A percentile compares a stretch with the other conserved stretches of the same genome.
Evolutionary conservation across 2,113 vertebrate genomes (phyloP).

Genomic region (Solea solea): DNA sequence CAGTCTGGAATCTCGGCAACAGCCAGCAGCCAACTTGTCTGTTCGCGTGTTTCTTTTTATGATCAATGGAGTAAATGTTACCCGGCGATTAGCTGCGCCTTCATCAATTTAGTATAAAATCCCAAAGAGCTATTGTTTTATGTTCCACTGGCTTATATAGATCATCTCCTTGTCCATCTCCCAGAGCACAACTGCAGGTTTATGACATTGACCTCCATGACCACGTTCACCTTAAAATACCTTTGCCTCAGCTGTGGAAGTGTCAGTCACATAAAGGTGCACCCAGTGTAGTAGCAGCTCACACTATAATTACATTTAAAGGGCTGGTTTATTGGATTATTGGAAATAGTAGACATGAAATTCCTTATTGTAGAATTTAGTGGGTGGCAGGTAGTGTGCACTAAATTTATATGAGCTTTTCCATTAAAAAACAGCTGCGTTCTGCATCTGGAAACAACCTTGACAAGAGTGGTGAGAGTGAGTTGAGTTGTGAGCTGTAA

Average conservation of each 20-base stretch:
- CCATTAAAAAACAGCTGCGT: slow-evolving; percentile 8
- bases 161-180: slow-evolving; percentile 59
- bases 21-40: slow-evolving; percentile 52
- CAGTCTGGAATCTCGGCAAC: slow-evolving; percentile 51
- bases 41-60: slow-evolving; percentile 67
- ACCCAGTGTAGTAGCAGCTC: not conserved
- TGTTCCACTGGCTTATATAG: slow-evolving; percentile 65
- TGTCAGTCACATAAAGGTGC: slow-evolving; percentile 31
- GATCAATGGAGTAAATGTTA: slow-evolving; percentile 70
- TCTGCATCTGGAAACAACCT: not conserved
- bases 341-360: not conserved
- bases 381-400: not conserved
- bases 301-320: not conserved
- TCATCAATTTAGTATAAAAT: slow-evolving; percentile 59
- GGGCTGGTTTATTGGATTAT: not conserved
- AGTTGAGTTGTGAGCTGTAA: slow-evolving; percentile 4
- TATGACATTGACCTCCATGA: slow-evolving; percentile 52
- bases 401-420: not conserved
- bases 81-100: slow-evolving; percentile 53
- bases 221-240: slow-evolving; percentile 65
- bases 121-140: slow-evolving; percentile 64
- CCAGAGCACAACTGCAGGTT: slow-evolving; percentile 66
- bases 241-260: slow-evolving; percentile 42
- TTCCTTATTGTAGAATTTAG: not conserved
- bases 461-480: not conserved